Percentiles rank a stretch among this genome's conserved stretches.
These are phyloP conservation scores for Euzetes globulus DNA, from an alignment of 2,888 invertebrate species.

Conservation along the genomic window DNA sequence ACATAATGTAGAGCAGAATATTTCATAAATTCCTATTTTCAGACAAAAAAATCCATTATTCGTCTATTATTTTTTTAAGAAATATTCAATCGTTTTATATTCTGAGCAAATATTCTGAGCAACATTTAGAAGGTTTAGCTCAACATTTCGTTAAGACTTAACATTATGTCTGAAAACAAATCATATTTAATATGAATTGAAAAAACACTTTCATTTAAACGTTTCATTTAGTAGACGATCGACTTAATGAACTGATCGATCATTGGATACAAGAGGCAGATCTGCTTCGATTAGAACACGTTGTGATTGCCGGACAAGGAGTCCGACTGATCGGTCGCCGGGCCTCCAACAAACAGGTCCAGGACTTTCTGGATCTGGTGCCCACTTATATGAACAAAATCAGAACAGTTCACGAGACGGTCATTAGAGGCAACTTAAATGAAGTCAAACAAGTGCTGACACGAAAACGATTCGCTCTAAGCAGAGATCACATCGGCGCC, in stretches of 20 bases:
- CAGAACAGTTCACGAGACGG: conserved; percentile 69
- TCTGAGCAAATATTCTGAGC: too few relatives aligned
- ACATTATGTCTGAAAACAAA: too few relatives aligned
- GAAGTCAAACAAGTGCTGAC: conserved; percentile 55
- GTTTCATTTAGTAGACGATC: conserved; percentile 34
- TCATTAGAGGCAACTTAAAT: conserved; percentile 60
- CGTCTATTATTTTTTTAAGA: too few relatives aligned
- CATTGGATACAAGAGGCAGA: conserved; percentile 43
- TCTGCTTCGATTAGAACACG: conserved; percentile 43
- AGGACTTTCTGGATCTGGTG: conserved; percentile 48
- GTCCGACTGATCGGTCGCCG: conserved; percentile 64
- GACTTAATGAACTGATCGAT: conserved; percentile 42
- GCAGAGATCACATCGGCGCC: conserved; percentile 70
- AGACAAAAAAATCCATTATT: too few relatives aligned
- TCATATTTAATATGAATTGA: too few relatives aligned
- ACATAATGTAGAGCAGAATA: too few relatives aligned
- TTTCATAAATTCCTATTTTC: too few relatives aligned
- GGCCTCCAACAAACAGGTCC: conserved; percentile 72
- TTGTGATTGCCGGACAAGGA: conserved; percentile 44
- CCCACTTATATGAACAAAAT: conserved; percentile 50
- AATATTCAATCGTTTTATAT: too few relatives aligned
- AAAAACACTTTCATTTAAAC: too few relatives aligned
- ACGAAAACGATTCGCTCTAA: conserved; percentile 49
- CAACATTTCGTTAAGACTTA: too few relatives aligned
- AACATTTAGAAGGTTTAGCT: too few relatives aligned